A percentile compares a stretch with the other conserved stretches of the same genome.
Evolutionary conservation across 2,113 vertebrate genomes (phyloP).

Genomic region (Heterotilapia buettikoferi): DNA sequence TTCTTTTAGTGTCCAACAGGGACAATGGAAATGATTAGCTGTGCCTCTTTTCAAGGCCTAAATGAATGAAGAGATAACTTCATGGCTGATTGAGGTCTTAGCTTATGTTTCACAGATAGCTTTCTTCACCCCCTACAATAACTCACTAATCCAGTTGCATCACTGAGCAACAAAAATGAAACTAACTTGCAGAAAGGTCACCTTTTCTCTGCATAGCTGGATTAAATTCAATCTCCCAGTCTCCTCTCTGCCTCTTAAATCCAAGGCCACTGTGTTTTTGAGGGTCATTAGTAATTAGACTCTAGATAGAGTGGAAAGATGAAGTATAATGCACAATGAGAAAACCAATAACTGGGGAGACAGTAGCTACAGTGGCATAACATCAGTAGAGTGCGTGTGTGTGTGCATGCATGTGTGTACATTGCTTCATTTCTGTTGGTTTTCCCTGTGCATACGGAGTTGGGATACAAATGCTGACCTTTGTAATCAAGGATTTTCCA

Average conservation of each 20-base stretch:
- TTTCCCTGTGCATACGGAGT: background rate
- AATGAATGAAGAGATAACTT: constrained; percentile 8
- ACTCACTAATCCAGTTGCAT: constrained; percentile 63
- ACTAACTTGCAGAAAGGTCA: constrained; percentile 57
- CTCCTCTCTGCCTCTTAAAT: constrained; percentile 53
- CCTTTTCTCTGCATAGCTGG: constrained; percentile 35
- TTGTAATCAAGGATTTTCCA: constrained; percentile 11
- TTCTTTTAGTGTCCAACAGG: constrained; percentile 20
- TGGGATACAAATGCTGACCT: background rate
- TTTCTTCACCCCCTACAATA: constrained; percentile 34
- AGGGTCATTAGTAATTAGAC: constrained; percentile 53
- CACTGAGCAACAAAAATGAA: constrained; percentile 46
- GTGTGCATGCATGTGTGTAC: background rate
- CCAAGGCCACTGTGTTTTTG: constrained; percentile 43
- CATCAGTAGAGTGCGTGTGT: background rate
- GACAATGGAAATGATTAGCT: constrained; percentile 12
- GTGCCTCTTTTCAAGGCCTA: background rate
- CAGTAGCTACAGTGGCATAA: background rate
- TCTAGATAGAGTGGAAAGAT: constrained; percentile 3
- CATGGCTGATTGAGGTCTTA: background rate
- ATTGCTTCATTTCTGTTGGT: background rate
- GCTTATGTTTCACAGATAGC: constrained; percentile 23
- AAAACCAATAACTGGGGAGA: constrained; percentile 36
- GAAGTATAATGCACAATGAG: background rate
- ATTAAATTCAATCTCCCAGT: constrained; percentile 59